Base-by-base conservation (phyloP, 2,888 invertebrate species). In the Pteria penguin region DNA sequence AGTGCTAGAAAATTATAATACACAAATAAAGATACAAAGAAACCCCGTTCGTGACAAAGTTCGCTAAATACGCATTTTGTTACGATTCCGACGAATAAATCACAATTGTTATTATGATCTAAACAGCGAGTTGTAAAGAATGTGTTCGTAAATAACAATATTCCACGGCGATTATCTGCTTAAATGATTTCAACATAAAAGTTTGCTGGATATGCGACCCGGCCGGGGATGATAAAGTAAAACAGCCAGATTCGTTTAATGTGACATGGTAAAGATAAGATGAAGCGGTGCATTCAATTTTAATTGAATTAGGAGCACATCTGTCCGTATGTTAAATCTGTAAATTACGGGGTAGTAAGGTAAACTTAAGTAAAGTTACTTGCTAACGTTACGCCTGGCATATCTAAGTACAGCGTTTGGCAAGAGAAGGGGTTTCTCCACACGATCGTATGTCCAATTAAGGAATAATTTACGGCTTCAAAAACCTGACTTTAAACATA, bases 281-380 rank as follows among this genome's bases (percentile, higher is more conserved):
- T 45, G 45, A 45, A 45, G 11, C 67, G 72, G 63, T 69, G 63
- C 33, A 36, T 26, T 32, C 22, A 27, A 73, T 70, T 65, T 60
- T 73, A 77, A 77, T 77, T 77, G 76, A 77, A 77, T 77, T 77
- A 77, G 65, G 69, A 33, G 63, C 36, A 24, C 31, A 73, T 70
- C 52, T 58, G 52, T 29, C 52, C 73, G 58, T 67, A 73, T 73
- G 72, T 57, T 69, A 36, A 63, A 57, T 22, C 55, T 57, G 68
- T 27, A 68, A 68, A 68, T 68, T 68, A 68, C 32, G 33, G 68
- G 68, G 26, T 55, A 31, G 18, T 11, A 31, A 14, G n/a, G 31
- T 62, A 72, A 65, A 63, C 65, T 27, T 54, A 33, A 65, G 33
- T 27, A 24, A 33, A 24, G 31, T 57, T 33, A 27, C 27, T 33